These are phyloP conservation scores for Anastrepha ludens DNA, from an alignment of 1,140 invertebrate species.

Conservation along the genomic window DNA sequence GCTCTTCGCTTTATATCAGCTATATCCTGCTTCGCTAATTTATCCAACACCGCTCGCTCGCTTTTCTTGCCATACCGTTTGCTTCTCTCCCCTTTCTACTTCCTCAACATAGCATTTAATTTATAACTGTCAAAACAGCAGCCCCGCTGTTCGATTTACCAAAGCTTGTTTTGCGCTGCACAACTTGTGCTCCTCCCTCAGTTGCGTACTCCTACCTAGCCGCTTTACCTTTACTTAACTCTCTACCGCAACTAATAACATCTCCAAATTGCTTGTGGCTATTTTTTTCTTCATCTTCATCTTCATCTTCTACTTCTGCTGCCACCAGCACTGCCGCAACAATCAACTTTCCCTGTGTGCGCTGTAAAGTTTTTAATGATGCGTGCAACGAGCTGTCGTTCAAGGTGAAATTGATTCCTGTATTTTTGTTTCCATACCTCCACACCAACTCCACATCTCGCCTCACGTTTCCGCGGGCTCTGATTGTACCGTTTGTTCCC, in stretches of 20 bases:
- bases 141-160: background rate
- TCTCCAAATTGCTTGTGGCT: background rate
- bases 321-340: background rate
- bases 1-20: too few relatives aligned
- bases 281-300: background rate
- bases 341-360: background rate
- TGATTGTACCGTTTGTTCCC: too few relatives aligned
- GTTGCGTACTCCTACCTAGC: background rate
- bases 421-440: background rate
- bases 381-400: background rate
- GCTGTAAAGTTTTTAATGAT: constrained; percentile 9
- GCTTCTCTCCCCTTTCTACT: background rate
- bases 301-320: background rate
- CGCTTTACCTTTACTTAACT: too few relatives aligned
- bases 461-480: too few relatives aligned
- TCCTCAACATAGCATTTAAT: background rate
- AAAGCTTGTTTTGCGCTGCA: background rate
- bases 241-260: background rate
- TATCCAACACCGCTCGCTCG: too few relatives aligned
- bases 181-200: background rate
- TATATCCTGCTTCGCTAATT: too few relatives aligned
- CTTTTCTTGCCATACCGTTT: background rate
- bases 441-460: too few relatives aligned
- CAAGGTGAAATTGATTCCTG: background rate
- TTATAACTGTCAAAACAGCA: constrained; percentile 7